These are phyloP conservation scores for Pomacea maculata DNA, from an alignment of 1,140 invertebrate genomes.

Conservation along the genomic window DNA sequence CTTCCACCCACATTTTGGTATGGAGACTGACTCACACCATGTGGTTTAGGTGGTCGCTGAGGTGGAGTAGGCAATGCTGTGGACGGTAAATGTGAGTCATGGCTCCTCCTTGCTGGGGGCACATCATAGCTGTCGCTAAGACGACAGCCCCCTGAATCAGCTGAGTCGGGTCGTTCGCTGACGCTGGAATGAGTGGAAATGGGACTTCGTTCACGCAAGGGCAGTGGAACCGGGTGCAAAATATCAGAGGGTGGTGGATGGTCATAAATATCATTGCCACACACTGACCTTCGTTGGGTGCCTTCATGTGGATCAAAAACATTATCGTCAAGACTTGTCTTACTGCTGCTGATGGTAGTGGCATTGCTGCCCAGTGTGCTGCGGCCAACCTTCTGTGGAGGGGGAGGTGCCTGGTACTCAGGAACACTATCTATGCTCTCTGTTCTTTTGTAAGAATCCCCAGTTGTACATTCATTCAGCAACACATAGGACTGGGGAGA, in stretches of 20 bases:
- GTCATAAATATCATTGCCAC: slow-evolving; percentile 36
- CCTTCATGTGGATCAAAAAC: slow-evolving; percentile 34
- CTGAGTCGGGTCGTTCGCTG: slow-evolving; percentile 11
- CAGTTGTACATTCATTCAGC: slow-evolving; percentile 88
- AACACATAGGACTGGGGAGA: slow-evolving; percentile 66
- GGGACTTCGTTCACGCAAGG: slow-evolving; percentile 25
- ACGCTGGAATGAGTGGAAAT: slow-evolving; percentile 6
- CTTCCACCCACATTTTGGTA: slow-evolving; percentile 52
- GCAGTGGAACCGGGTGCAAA: slow-evolving; percentile 32
- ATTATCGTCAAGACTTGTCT: slow-evolving; percentile 21
- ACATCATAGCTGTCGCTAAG: slow-evolving; percentile 35
- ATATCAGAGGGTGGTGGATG: slow-evolving; percentile 25
- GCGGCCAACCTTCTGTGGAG: slow-evolving; percentile 11
- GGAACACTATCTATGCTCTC: slow-evolving; percentile 54
- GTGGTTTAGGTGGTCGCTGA: slow-evolving; percentile 38
- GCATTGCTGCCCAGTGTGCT: slow-evolving; percentile 27
- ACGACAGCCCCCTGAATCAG: slow-evolving; percentile 7
- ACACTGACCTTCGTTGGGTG: slow-evolving; percentile 25
- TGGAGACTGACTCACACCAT: slow-evolving; percentile 37
- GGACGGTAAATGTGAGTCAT: neutral
- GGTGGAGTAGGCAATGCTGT: slow-evolving; percentile 18
- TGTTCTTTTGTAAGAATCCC: slow-evolving; percentile 55
- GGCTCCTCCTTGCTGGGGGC: slow-evolving; percentile 30
- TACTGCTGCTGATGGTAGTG: slow-evolving; percentile 21
- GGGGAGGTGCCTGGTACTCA: slow-evolving; percentile 51